Percentiles rank a stretch among this genome's conserved stretches.
phyloP scores from a whole-genome alignment of 2,113 vertebrate species.

The Dasyurus viverrinus region DNA sequence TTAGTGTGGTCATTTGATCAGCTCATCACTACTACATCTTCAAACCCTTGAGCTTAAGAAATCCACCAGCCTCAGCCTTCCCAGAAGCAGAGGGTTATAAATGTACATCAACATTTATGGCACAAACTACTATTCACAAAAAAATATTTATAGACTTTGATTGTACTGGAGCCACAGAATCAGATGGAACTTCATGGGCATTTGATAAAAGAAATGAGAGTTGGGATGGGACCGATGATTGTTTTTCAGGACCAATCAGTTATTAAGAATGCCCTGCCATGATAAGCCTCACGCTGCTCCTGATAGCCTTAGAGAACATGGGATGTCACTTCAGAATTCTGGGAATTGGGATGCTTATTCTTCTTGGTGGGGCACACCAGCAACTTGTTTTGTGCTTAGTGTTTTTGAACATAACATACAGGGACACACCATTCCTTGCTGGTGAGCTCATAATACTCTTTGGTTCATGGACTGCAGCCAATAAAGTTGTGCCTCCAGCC shows the following conservation, averaged over 20 bases:
- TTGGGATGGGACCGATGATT: not conserved
- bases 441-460: not conserved
- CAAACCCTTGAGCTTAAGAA: not conserved
- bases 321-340: not conserved
- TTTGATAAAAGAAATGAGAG: not conserved
- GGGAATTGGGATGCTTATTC: not conserved
- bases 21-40: not conserved
- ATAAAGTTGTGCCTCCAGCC: not conserved
- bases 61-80: not conserved
- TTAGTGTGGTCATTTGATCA: not conserved
- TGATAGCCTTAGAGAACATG: not conserved
- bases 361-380: not conserved
- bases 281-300: accelerated
- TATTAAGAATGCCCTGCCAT: not conserved
- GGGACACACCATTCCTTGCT: not conserved
- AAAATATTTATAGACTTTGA: not conserved
- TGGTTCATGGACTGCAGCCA: not conserved
- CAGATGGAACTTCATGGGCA: not conserved
- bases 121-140: not conserved
- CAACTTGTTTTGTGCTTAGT: not conserved
- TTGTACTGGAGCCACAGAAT: not conserved
- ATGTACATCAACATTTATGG: not conserved
- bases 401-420: not conserved
- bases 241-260: not conserved
- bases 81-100: not conserved